phyloP scores from a whole-genome alignment of 2,888 invertebrate genomes.

The Acrobasis suavella region DNA sequence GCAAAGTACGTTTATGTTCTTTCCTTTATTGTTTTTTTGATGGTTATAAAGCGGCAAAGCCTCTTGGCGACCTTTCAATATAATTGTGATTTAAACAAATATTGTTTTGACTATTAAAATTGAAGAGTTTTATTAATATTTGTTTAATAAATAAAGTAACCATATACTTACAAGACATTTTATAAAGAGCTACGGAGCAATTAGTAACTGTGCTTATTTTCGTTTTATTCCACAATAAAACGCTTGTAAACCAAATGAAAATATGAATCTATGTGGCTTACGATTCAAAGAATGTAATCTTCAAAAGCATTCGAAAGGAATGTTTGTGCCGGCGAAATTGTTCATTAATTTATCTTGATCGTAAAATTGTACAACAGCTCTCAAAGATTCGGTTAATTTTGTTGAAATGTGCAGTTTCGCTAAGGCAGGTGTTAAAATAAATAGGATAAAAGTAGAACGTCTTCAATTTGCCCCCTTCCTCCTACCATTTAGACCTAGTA shows the following conservation, averaged over 20 bases:
- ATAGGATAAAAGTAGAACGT: slow-evolving; percentile 51
- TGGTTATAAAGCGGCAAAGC: neutral
- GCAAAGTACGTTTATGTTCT: neutral
- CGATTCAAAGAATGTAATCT: slow-evolving; percentile 42
- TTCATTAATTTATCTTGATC: slow-evolving; percentile 54
- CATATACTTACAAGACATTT: too few species aligned
- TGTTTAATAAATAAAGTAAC: neutral
- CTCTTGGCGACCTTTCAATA: neutral
- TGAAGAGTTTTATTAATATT: neutral
- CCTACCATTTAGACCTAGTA: slow-evolving; percentile 50
- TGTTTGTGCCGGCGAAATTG: slow-evolving; percentile 46
- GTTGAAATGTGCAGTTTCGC: slow-evolving; percentile 48
- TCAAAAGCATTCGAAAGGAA: slow-evolving; percentile 42
- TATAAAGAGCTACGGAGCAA: too few species aligned
- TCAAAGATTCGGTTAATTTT: slow-evolving; percentile 57
- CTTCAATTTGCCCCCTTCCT: slow-evolving; percentile 54
- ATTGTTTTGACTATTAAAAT: neutral
- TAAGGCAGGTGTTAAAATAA: slow-evolving; percentile 58
- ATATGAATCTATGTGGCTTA: slow-evolving; percentile 33
- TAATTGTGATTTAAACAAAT: neutral
- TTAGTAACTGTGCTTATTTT: too few species aligned
- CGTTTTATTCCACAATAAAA: slow-evolving; percentile 8
- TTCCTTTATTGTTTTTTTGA: slow-evolving; percentile 17
- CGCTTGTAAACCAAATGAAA: slow-evolving; percentile 18
- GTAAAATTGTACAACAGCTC: slow-evolving; percentile 52